Conservation (phyloP, 2,888 invertebrate species). For the Rhagonycha lutea region DNA sequence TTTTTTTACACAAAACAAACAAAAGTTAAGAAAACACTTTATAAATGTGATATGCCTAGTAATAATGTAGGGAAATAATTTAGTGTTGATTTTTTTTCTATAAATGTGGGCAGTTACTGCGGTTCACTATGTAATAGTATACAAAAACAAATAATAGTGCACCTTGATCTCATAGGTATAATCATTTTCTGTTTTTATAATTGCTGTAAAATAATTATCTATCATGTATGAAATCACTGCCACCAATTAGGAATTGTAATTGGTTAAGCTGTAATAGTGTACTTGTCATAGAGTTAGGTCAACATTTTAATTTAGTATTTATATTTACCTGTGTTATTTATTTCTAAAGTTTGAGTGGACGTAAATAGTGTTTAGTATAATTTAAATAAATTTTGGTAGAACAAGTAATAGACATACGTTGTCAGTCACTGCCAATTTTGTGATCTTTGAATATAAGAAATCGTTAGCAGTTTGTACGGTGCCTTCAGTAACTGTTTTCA, state of each 20-base stretch:
- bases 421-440: constrained; percentile 47
- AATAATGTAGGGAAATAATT: background rate
- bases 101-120: background rate
- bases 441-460: constrained; percentile 28
- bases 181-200: constrained; percentile 17
- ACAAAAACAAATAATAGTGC: background rate
- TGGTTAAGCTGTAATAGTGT: constrained; percentile 1
- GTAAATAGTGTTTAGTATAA: constrained; percentile 21
- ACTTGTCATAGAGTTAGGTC: constrained; percentile 19
- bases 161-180: constrained; percentile 49
- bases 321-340: constrained; percentile 26
- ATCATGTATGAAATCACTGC: constrained; percentile 7
- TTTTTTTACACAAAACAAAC: background rate
- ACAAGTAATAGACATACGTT: constrained; percentile 26
- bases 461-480: constrained; percentile 27
- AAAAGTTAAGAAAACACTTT: background rate
- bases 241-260: background rate
- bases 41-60: background rate
- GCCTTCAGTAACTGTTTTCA: constrained; percentile 30
- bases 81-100: background rate
- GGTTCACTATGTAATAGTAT: background rate
- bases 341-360: constrained; percentile 27
- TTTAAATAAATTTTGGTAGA: constrained; percentile 17
- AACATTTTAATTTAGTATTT: constrained; percentile 8
- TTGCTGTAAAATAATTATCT: background rate